Conservation (phyloP, 1,140 invertebrate genomes). For the Zaprionus vittiger region DNA sequence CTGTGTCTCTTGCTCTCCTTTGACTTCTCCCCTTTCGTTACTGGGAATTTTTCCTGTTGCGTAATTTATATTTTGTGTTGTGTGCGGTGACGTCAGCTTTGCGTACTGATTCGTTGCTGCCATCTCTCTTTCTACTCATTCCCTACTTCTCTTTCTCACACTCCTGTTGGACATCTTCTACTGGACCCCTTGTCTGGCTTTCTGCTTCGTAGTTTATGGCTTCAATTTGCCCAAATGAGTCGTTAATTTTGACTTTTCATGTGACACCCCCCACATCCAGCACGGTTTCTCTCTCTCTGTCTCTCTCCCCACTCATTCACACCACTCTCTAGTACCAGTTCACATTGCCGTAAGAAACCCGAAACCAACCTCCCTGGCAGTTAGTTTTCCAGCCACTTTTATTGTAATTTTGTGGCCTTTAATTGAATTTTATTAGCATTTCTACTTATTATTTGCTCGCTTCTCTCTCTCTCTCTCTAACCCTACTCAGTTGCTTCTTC, state of each 20-base stretch:
- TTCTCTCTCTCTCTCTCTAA: background rate
- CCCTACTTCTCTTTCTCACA: background rate
- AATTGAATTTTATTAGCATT: conserved; percentile 84
- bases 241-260: conserved; percentile 83
- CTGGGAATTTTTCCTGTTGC: conserved; percentile 52
- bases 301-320: background rate
- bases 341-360: background rate
- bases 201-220: conserved; percentile 71
- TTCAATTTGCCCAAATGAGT: conserved; percentile 83
- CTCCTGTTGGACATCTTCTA: conserved; percentile 1
- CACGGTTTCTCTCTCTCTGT: background rate
- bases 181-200: conserved; percentile 16
- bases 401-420: conserved; percentile 82
- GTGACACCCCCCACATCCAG: conserved; percentile 29
- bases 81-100: conserved; percentile 43
- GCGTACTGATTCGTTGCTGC: background rate
- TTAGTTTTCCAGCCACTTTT: conserved; percentile 73
- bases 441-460: conserved; percentile 75
- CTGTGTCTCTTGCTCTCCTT: background rate
- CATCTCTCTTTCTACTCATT: background rate
- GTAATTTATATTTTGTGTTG: conserved; percentile 57
- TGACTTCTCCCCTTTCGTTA: background rate
- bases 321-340: background rate
- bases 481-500: background rate
- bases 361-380: conserved; percentile 17